Evolutionary conservation across 1,140 invertebrate genomes (phyloP), one percentile per base, ranked within the genome.

Genomic region (Trypoxylus dichotomus): DNA sequence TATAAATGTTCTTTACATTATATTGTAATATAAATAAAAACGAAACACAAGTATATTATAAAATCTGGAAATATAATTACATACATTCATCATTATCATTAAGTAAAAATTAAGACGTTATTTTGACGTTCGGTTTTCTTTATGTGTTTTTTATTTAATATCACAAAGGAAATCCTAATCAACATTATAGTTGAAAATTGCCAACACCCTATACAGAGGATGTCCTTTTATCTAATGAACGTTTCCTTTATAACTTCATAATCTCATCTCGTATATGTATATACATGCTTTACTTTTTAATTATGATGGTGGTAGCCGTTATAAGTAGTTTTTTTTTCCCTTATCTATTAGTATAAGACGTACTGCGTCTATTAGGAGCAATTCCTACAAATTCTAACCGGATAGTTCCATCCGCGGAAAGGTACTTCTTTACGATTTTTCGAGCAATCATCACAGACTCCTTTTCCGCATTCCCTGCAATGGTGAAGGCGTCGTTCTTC

Each of bases 401-500:
- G 91, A 29, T 88, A 88, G 19, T 90, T 87, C 92, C 93, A 94
- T 42, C 92, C 92, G 27, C 91, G 86, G 75, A 90, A 87, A n/a
- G 90, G 91, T 15, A 94, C 92, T 1, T 91, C 88, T 81, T 89
- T 89, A 72, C 89, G 88, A 41, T 88, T 86, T 21, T 86, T 88
- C 1, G 92, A 93, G 84, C 93, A 94, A 54, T 86, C 85, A 27
- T 91, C 89, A 85, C 94, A 92, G 63, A 95, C 90, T 47, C 92
- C 92, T 81, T 90, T 87, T 15, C 93, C 93, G 84, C 93, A 95
- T 75, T 90, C 90, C 63, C 94, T 88, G 83, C 94, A 96, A 84
- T 96, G 94, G 84, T 96, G 94, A 43, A 88, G 78, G 10, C 90
- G 84, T 72, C 87, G 83, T 79, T 88, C 87, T 1, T 86, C 83